Base-by-base conservation (phyloP, 2,888 invertebrate species). In the Hirtodrosophila trivittata region DNA sequence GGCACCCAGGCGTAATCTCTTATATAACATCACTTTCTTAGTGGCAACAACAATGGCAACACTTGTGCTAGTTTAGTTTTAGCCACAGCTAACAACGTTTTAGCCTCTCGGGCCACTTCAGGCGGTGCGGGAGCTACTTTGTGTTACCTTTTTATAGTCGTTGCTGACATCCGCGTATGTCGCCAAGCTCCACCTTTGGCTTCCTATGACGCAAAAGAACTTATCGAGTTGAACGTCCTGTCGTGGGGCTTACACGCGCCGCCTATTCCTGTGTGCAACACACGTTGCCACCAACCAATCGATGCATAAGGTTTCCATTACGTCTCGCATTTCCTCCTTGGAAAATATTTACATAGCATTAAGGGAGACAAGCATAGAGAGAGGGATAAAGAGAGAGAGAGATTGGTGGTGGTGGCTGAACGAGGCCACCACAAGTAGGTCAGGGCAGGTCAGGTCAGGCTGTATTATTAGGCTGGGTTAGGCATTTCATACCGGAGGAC, bases 191-290 rank as follows among this genome's bases (percentile, higher is more conserved):
- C 18, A 9, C 16, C 10, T 37, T 64, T 13, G 1, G 35, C 12
- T 37, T 25, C 4, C 18, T 32, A 10, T 67, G 68, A 70, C 63
- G 71, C 57, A 49, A 41, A 33, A 12, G 35, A 55, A 51, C 39
- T 13, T 43, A 38, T 52, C 1, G 41, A 63, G 85, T 77, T 84
- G 82, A 85, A 68, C 74, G 82, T 81, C 82, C 77, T 71, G 63
- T 73, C 26, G 35, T 7, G 33, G 21, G 3, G 32, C 45, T 56
- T 43, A 55, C 32, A 49, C 47, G 62, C 52, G 32, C 14, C 63
- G n/a, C n/a, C n/a, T n/a, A n/a, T n/a, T n/a, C n/a, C n/a, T n/a
- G n/a, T n/a, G n/a, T n/a, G n/a, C n/a, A n/a, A n/a, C n/a, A n/a
- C n/a, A n/a, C n/a, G 49, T 41, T 43, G 37, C 49, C 30, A 39